phyloP scores from a whole-genome alignment of 2,797 vertebrate genomes.

The Dermochelys coriacea region DNA sequence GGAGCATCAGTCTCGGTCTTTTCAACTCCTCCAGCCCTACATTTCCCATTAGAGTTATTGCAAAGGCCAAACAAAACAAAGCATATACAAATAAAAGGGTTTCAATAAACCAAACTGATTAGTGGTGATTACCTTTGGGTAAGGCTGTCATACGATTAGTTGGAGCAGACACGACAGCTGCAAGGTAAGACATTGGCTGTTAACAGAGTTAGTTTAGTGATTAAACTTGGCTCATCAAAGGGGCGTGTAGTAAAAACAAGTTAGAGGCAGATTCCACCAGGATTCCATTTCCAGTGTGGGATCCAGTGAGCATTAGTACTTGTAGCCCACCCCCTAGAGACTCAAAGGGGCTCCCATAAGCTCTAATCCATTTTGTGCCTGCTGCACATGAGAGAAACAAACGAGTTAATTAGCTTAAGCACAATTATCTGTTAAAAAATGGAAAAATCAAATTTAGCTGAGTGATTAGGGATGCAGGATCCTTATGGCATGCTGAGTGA shows the following conservation, averaged over 20 bases:
- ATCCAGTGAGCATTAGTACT: background rate
- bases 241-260: slow-evolving; percentile 28
- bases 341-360: fast-evolving
- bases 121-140: slow-evolving; percentile 85
- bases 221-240: slow-evolving; percentile 40
- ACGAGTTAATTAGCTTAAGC: background rate
- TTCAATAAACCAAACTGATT: slow-evolving; percentile 34
- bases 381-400: background rate
- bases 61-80: slow-evolving; percentile 5
- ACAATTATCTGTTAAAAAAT: slow-evolving; percentile 42
- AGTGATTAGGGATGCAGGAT: background rate
- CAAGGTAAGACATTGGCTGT: slow-evolving; percentile 87
- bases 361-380: background rate
- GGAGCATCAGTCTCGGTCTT: background rate
- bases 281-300: background rate
- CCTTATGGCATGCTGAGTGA: fast-evolving
- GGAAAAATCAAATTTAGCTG: background rate
- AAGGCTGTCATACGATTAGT: slow-evolving; percentile 86
- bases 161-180: slow-evolving; percentile 89
- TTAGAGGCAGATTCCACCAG: background rate
- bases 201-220: slow-evolving; percentile 83
- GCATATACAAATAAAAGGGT: background rate
- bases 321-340: background rate
- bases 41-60: background rate
- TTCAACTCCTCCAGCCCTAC: background rate